These are phyloP conservation scores for Temnothorax unifasciatus DNA, from an alignment of 2,888 invertebrate species.

Conservation along the genomic window DNA sequence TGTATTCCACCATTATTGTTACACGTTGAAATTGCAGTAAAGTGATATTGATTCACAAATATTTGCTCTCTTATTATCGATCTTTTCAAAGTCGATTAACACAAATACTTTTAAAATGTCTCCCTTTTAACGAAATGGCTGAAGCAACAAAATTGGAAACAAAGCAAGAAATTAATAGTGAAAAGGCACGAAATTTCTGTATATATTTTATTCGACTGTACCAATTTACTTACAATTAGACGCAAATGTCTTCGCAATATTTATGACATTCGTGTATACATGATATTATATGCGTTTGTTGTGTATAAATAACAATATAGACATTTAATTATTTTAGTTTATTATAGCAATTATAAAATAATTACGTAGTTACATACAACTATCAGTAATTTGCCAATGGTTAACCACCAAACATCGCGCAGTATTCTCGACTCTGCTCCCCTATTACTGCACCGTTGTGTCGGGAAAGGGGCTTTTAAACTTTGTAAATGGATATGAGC, in stretches of 20 bases:
- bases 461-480: slow-evolving; percentile 61
- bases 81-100: not conserved
- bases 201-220: not conserved
- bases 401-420: slow-evolving; percentile 42
- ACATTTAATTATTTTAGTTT: slow-evolving; percentile 9
- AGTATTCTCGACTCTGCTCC: slow-evolving; percentile 41
- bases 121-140: not conserved
- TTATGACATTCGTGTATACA: not conserved
- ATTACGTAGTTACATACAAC: not conserved
- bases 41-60: not conserved
- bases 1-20: slow-evolving; percentile 25
- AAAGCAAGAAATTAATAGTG: not conserved
- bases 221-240: not conserved
- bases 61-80: not conserved
- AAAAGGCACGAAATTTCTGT: not conserved
- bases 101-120: not conserved
- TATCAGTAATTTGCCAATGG: slow-evolving; percentile 28
- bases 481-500: slow-evolving; percentile 43
- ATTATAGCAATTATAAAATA: slow-evolving; percentile 20
- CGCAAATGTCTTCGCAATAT: not conserved
- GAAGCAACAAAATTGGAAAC: not conserved
- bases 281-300: not conserved
- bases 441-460: slow-evolving; percentile 59
- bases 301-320: not conserved
- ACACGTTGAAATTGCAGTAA: slow-evolving; percentile 10